These are phyloP conservation scores for Trematomus bernacchii DNA, from an alignment of 2,797 vertebrate genomes.

Conservation along the genomic window DNA sequence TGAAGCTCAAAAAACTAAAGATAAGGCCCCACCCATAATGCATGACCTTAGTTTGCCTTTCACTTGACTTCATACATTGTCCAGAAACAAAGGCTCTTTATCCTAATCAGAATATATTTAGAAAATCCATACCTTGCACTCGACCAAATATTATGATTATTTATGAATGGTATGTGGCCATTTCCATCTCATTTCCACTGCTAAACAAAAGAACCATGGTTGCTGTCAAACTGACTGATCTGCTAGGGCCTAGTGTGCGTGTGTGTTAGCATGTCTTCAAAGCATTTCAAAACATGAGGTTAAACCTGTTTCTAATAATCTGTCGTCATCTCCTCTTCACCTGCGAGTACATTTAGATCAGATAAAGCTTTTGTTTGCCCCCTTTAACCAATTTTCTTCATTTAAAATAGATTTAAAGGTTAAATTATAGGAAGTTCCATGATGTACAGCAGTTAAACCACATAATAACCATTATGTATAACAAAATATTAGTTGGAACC, in stretches of 20 bases:
- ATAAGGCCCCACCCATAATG: too few relatives aligned
- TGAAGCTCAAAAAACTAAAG: too few relatives aligned
- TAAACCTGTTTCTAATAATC: slow-evolving; percentile 11
- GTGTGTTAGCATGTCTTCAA: not conserved
- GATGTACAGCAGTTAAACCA: not conserved
- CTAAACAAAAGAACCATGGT: not conserved
- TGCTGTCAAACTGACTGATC: not conserved
- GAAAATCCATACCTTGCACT: not conserved
- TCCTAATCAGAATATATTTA: not conserved
- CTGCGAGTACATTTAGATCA: not conserved
- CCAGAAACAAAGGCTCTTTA: too few relatives aligned
- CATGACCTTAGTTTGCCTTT: not conserved
- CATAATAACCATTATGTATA: not conserved
- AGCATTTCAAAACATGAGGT: not conserved
- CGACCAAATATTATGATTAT: not conserved
- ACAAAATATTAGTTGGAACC: not conserved
- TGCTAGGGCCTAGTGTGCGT: not conserved
- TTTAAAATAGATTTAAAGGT: not conserved
- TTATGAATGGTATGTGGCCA: not conserved
- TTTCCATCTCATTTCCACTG: not conserved
- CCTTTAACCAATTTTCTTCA: too few relatives aligned
- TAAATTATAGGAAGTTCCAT: not conserved
- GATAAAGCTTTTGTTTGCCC: not conserved
- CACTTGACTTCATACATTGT: not conserved
- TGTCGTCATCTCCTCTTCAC: not conserved